Conservation (phyloP, 2,797 vertebrate species). For the Acrocephalus scirpaceus region DNA sequence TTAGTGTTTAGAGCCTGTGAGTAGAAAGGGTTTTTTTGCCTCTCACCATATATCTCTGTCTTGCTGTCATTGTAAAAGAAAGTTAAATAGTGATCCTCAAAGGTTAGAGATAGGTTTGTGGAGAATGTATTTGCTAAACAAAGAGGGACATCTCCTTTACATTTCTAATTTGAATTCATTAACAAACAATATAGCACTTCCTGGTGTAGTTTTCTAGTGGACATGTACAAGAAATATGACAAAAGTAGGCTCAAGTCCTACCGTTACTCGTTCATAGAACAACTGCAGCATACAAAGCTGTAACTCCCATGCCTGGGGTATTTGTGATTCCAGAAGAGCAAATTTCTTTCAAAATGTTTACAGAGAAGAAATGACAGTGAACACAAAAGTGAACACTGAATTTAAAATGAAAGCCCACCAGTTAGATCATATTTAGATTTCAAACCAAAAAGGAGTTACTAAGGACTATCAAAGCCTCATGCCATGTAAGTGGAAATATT, state of each 20-base stretch:
- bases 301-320: neutral
- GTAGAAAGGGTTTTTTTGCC: neutral
- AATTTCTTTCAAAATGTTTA: neutral
- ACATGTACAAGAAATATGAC: neutral
- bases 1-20: neutral
- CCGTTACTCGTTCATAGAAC: neutral
- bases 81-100: neutral
- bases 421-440: constrained; percentile 3
- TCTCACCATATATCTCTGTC: neutral
- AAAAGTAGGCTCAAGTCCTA: neutral
- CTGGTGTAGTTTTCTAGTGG: neutral
- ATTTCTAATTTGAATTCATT: neutral
- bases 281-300: neutral
- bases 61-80: neutral
- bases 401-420: neutral
- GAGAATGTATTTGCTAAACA: neutral
- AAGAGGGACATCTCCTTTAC: neutral
- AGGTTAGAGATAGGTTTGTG: neutral
- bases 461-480: neutral
- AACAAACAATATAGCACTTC: neutral
- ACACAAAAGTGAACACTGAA: neutral
- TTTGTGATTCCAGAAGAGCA: neutral
- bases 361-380: neutral
- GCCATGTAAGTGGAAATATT: constrained; percentile 1
- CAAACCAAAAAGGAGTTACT: neutral